Evolutionary conservation across 2,888 invertebrate species (phyloP), one percentile per base, ranked within the genome.

Genomic region (Helleia helle): DNA sequence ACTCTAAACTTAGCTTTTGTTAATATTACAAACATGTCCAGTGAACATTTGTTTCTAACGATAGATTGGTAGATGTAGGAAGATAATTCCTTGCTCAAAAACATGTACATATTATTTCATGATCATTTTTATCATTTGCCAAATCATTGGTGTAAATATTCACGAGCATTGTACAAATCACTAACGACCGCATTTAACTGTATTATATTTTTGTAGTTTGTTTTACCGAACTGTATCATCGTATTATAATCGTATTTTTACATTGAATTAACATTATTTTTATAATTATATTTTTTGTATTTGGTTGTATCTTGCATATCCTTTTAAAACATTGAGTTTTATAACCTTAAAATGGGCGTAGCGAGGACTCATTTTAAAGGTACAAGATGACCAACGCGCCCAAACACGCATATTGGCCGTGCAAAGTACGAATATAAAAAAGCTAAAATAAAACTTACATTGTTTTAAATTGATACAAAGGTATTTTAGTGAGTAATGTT

Each of bases 201-300:
- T 39, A 30, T 39, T 30, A 39, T 39, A 39, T 39, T 39, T 39
- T 39, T 39, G 11, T 39, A 30, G 29, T 39, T 24, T 14, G 15
- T 29, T 39, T 14, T 24, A 39, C 11, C 13, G 18, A n/a, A 29
- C n/a, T 38, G 14, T 22, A 22, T 6, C 22, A 22, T 22, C 34
- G 34, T 34, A 34, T 34, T 31, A 9, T 30, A 30, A 30, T 31
- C 31, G 9, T 31, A 18, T 18, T 31, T 17, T 31, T 17, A 17
- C 11, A 17, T 31, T 9, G 22, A 18, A 34, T 12, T 34, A 34
- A 34, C 34, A 22, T 34, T 34, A 34, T 34, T 34, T 34, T 34
- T 34, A 11, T 34, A 34, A 18, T 34, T 34, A 34, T 34, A 34
- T 34, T 34, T 34, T 34, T 34, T 34, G 34, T 34, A 34, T 22